A percentile compares a stretch with the other conserved stretches of the same genome.
phyloP scores from a whole-genome alignment of 2,797 vertebrate genomes.

The Discoglossus pictus region DNA sequence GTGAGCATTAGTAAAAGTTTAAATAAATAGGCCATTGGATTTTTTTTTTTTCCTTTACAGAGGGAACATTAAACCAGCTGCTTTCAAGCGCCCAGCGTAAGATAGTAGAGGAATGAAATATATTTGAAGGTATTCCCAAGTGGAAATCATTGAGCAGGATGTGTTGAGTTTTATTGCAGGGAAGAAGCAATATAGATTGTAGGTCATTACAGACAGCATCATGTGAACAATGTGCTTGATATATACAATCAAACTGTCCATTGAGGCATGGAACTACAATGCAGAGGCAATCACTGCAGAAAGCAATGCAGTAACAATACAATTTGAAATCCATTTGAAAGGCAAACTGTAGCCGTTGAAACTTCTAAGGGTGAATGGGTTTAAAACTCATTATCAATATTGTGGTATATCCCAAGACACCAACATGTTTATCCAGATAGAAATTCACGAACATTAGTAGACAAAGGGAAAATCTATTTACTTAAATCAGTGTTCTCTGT shows the following conservation, averaged over 20 bases:
- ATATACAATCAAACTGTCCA: conserved; percentile 63
- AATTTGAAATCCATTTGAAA: conserved; percentile 68
- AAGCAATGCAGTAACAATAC: conserved; percentile 60
- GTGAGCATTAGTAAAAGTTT: too few species aligned
- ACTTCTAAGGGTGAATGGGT: conserved; percentile 64
- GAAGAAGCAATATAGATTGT: conserved; percentile 55
- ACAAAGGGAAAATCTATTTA: conserved; percentile 58
- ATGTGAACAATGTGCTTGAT: conserved; percentile 61
- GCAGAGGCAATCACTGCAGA: conserved; percentile 64
- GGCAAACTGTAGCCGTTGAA: conserved; percentile 64
- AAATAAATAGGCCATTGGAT: too few species aligned
- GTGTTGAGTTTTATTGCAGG: conserved; percentile 47
- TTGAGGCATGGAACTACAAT: conserved; percentile 66
- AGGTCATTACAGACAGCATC: conserved; percentile 58
- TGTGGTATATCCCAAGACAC: conserved; percentile 55
- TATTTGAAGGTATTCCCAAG: conserved; percentile 9
- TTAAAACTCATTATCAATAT: conserved; percentile 66
- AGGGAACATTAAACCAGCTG: background rate
- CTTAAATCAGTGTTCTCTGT: conserved; percentile 56
- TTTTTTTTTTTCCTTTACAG: background rate
- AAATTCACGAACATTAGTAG: conserved; percentile 58
- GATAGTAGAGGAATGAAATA: conserved; percentile 9
- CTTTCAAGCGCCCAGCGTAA: background rate
- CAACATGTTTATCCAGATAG: conserved; percentile 65
- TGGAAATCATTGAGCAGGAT: conserved; percentile 33